These are phyloP conservation scores for Nasonia vitripennis DNA, from an alignment of 1,140 invertebrate species.

Conservation along the genomic window DNA sequence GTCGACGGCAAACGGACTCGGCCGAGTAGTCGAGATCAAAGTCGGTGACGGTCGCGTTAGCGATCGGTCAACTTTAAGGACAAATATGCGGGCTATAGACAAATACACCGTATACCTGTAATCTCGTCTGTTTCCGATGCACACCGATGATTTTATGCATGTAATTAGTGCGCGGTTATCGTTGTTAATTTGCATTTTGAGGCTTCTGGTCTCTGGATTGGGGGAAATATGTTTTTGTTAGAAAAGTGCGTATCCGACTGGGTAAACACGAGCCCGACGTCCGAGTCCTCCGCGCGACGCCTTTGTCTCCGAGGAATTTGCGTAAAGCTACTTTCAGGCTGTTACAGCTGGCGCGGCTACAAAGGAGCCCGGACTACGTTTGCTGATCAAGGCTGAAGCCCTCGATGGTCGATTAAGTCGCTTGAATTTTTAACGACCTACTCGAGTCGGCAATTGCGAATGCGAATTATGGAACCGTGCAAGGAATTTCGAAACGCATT, in stretches of 20 bases:
- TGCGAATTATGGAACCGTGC: no score
- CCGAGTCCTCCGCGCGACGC: no score
- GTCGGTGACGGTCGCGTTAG: background rate
- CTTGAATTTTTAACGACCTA: no score
- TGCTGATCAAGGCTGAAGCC: no score
- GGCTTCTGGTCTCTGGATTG: no score
- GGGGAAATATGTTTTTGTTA: background rate
- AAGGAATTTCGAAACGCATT: no score
- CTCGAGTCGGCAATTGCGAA: no score
- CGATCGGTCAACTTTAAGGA: constrained; percentile 24
- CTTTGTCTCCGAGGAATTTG: background rate
- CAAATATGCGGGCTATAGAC: constrained; percentile 10
- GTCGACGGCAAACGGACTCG: background rate
- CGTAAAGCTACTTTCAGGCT: background rate
- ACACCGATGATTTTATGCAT: background rate
- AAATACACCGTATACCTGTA: background rate
- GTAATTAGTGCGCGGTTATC: background rate
- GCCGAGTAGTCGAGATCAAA: constrained; percentile 8
- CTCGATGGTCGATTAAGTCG: no score
- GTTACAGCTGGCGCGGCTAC: background rate
- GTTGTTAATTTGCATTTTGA: no score
- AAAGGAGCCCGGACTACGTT: no score
- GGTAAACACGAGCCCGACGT: background rate
- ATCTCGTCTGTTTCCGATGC: background rate
- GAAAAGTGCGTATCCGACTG: background rate